Evolutionary conservation across 35 echinoderm and acorn worm species (phyloP), one percentile per base, ranked within the genome.

Genomic region (Heliocidaris erythrogramma): DNA sequence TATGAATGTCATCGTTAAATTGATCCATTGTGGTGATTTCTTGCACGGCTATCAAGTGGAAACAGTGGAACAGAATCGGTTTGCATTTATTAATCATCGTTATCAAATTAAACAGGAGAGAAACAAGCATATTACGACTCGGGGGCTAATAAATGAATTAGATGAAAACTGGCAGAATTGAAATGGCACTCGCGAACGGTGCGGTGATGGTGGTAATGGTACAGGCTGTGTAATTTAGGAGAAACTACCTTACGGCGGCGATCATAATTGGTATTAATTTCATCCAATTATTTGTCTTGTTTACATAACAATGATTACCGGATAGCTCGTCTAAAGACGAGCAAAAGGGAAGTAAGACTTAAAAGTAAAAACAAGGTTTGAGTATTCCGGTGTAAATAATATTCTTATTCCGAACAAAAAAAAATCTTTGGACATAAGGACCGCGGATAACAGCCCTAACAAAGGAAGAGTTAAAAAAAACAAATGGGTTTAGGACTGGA

Each of bases 231-330:
- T 78, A 78, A 78, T n/a, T 78, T 24, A 27, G 65, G 65, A 78
- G 65, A 78, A 78, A 78, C 21, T 18, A 92, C 91, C 91, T 48
- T 48, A 92, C 48, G 91, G 91, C 91, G 8, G 91, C 49, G 9
- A 49, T 92, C n/a, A 59, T 92, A 92, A 92, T 92, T 92, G 91
- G 91, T 92, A 92, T 92, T 92, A 92, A 92, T 92, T 92, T 92
- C 91, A 92, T 92, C 91, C 91, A 92, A 92, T 92, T 92, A 92
- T 92, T 59, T 92, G 50, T 59, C 91, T 92, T 59, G 91, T 92
- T 92, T 50, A 92, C 91, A 92, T 92, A 92, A 92, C 48, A 92
- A 92, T 92, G 91, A 92, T 92, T 92, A 92, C 91, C 47, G 91
- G 91, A 92, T 49, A 92, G 91, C 87, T 27, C 30, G 31, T 89